Base-by-base conservation (phyloP, 2,797 vertebrate genomes). In the Adrianichthys oophorus region DNA sequence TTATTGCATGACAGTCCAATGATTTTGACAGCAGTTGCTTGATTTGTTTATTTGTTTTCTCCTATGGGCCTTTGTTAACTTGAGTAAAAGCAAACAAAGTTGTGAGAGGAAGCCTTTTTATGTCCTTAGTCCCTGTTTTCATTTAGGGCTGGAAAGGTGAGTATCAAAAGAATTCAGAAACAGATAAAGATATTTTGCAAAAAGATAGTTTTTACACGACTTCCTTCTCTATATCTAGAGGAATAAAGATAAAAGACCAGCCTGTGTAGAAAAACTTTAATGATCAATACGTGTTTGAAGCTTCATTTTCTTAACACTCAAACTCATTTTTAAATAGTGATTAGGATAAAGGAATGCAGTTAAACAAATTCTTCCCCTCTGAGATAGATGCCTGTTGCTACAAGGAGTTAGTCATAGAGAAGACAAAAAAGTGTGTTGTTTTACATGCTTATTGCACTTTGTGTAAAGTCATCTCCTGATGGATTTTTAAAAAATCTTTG, bases 1-100 rank as follows among this genome's bases (percentile, higher is more conserved):
- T 77, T 83, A 62, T 80, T 80, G 72, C 69, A 47, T 67, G 77
- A 70, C 54, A 74, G 46, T 65, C 69, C 62, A 45, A 53, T 70
- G 60, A 64, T 78, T 78, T 84, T 68, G 56, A 76, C 75, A 60
- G 45, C 55, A 60, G 52, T 15, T 45, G 43, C 74, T 68, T 64
- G 46, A 57, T 56, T 32, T 32, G 10, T 32, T 32, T 13, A 32
- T 32, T 32, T 32, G 32, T 74, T 21, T 71, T 37, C 46, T 41
- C 49, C 42, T 66, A 65, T 74, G 62, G 56, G 59, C 57, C 53
- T 71, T 65, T 58, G 56, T 64, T 50, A 76, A 57, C 60, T 21
- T 52, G 57, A 49, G 58, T 57, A 24, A 41, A 1, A 1, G 41
- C 52, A 15, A 59, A 56, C 32, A 62, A 69, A 57, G 24, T 32